These are phyloP conservation scores for Lasioglossum malachurum DNA, from an alignment of 2,888 invertebrate species.

Conservation along the genomic window DNA sequence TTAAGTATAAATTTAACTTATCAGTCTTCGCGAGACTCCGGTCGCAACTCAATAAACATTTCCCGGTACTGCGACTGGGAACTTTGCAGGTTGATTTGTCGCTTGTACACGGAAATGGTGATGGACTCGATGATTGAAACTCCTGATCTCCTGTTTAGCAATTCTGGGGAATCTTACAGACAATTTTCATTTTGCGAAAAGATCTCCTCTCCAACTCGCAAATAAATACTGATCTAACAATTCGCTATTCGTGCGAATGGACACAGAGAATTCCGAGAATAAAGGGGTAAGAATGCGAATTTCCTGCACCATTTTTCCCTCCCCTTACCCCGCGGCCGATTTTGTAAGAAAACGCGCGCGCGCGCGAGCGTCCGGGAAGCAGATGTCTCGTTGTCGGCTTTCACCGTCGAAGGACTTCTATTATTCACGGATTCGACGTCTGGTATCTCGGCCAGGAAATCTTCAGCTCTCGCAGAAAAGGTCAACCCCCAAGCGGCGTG, in stretches of 20 bases:
- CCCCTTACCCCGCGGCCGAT: neutral
- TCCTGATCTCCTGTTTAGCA: neutral
- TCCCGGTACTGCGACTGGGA: neutral
- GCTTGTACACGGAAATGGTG: no score
- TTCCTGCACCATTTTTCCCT: neutral
- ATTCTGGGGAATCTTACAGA: neutral
- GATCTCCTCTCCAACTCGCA: no score
- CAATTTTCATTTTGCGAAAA: neutral
- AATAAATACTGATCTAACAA: no score
- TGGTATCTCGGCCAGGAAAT: constrained; percentile 23
- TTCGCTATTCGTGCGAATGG: neutral
- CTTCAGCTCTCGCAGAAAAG: constrained; percentile 32
- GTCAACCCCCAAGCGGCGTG: constrained; percentile 34
- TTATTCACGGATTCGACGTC: constrained; percentile 27
- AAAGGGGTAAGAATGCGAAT: neutral
- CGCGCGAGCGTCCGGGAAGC: neutral
- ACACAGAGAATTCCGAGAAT: neutral
- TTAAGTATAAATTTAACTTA: neutral
- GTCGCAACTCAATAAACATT: neutral
- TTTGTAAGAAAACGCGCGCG: neutral
- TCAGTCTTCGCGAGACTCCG: neutral
- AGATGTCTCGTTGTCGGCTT: constrained; percentile 22
- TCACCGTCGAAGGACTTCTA: constrained; percentile 9
- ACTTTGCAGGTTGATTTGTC: no score
- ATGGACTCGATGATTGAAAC: neutral